Conservation (phyloP, 2,888 invertebrate genomes). For the Tipula unca region DNA sequence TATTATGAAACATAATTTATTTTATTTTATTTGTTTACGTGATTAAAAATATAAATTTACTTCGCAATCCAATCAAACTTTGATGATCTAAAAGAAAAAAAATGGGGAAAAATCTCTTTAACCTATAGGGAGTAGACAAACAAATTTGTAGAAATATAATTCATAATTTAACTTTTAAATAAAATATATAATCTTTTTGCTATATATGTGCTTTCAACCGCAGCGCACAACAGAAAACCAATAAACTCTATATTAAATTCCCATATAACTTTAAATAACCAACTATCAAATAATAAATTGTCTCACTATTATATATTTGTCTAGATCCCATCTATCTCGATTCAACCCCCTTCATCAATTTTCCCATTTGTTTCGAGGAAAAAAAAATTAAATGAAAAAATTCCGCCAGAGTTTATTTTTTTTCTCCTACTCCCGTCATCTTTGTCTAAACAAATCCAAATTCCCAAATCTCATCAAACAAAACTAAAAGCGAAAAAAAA, state of each 20-base stretch:
- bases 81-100: too few relatives aligned
- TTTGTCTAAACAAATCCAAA: neutral
- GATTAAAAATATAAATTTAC: too few relatives aligned
- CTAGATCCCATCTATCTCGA: neutral
- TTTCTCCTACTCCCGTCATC: neutral
- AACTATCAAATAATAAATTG: neutral
- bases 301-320: neutral
- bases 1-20: too few relatives aligned
- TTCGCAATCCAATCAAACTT: too few relatives aligned
- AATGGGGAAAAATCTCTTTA: too few relatives aligned
- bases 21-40: too few relatives aligned
- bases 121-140: too few relatives aligned
- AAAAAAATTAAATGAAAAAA: neutral
- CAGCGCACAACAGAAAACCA: neutral
- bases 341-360: neutral
- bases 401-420: neutral
- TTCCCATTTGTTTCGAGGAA: neutral
- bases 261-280: neutral
- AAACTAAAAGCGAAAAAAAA: neutral
- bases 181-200: too few relatives aligned
- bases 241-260: neutral
- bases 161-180: too few relatives aligned
- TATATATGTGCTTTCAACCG: neutral
- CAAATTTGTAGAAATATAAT: too few relatives aligned
- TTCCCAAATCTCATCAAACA: neutral